Base-by-base conservation (phyloP, 2,888 invertebrate species). In the Neoitamus cyanurus region DNA sequence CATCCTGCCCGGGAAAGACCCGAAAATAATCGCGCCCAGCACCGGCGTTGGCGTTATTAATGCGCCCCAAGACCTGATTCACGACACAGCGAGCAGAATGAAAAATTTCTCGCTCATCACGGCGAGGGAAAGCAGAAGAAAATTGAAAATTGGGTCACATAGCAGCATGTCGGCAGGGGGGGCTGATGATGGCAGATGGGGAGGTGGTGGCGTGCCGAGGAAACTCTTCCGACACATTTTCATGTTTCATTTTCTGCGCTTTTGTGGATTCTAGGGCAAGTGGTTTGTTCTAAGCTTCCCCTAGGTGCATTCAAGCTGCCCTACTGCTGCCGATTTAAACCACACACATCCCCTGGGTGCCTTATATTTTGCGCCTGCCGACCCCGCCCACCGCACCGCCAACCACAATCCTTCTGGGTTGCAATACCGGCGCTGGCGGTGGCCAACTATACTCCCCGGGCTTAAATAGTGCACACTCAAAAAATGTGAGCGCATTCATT, bases 211-310 rank as follows among this genome's bases (percentile, higher is more conserved):
- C n/a, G 37, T 34, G 83, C 58, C 25, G 58, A 42, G 83, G 30
- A 70, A 31, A 83, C 28, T 58, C 42, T 70, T 68, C 70, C 83
- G 68, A 83, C 68, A 70, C 68, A 83, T 70, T 70, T 75, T 75
- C 75, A 75, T 75, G 75, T 75, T 75, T 75, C 42, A 75, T 75
- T 75, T 75, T 75, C 75, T 75, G 25, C 28, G 75, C 75, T 75
- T 42, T 75, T 36, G n/a, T 37, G 34, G 36, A 75, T 75, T 75
- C 75, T 75, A 75, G 75, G 75, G 42, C 75, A 75, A 75, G 75
- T 75, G 75, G 75, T 75, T 75, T 75, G 75, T 75, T 75, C 42
- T 75, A n/a, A 28, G 75, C 42, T 75, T 42, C 42, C 75, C 34
- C 42, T 75, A 42, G 75, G 75, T 75, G 75, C 75, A 75, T 75